phyloP scores from a whole-genome alignment of 2,113 vertebrate genomes.

The Peromyscus californicus region DNA sequence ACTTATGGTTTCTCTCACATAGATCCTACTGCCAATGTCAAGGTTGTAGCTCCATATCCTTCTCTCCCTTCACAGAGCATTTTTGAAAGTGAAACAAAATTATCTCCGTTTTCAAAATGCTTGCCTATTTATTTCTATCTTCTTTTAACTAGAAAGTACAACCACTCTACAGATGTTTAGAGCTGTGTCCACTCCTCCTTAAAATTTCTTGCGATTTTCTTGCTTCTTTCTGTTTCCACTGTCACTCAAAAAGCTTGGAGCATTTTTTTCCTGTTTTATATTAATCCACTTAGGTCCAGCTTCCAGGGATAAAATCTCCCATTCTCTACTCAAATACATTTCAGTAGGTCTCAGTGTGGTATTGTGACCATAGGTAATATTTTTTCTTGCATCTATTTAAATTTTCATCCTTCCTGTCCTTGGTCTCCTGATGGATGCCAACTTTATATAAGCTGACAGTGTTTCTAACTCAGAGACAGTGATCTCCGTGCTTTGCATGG shows the following conservation, averaged over 20 bases:
- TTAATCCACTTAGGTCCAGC: not conserved
- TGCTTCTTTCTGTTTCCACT: not conserved
- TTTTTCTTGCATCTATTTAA: not conserved
- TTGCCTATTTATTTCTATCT: not conserved
- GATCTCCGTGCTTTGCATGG: not conserved
- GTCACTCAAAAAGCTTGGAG: not conserved
- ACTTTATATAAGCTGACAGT: not conserved
- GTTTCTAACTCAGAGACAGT: not conserved
- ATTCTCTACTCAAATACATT: not conserved
- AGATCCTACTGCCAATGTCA: not conserved
- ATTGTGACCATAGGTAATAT: not conserved
- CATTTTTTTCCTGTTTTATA: not conserved
- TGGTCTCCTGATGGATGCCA: not conserved
- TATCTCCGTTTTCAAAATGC: not conserved
- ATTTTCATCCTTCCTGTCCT: not conserved
- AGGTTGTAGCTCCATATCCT: not conserved
- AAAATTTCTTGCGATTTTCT: too few relatives aligned
- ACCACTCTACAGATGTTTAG: not conserved
- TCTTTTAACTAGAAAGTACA: not conserved
- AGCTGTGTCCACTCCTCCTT: not conserved
- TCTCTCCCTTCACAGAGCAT: not conserved
- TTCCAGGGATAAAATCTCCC: not conserved
- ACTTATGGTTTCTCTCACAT: not conserved
- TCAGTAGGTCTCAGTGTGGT: not conserved
- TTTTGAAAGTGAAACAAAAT: not conserved